phyloP scores from a whole-genome alignment of 2,113 vertebrate species.

The Sitta europaea region DNA sequence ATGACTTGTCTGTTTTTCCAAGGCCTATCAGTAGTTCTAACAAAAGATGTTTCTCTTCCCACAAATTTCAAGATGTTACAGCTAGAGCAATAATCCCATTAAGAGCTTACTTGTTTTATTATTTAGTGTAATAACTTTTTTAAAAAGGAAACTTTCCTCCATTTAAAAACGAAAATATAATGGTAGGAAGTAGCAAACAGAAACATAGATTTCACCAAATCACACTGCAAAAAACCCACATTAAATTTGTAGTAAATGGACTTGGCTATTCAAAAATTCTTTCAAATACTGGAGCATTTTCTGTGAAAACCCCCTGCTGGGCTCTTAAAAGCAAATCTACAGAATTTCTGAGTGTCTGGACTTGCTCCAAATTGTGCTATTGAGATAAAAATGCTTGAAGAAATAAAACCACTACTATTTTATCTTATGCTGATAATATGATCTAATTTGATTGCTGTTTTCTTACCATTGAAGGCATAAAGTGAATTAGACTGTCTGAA shows the following conservation, averaged over 20 bases:
- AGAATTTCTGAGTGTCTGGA: slow-evolving; percentile 64
- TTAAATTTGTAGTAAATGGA: neutral
- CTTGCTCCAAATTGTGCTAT: slow-evolving; percentile 46
- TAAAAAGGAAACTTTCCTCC: neutral
- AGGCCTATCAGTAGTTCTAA: neutral
- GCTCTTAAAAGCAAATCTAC: slow-evolving; percentile 57
- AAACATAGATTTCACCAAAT: neutral
- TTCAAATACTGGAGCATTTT: neutral
- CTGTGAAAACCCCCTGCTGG: slow-evolving; percentile 24
- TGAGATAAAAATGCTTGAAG: slow-evolving; percentile 45
- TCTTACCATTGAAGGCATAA: slow-evolving; percentile 21
- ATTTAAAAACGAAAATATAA: neutral
- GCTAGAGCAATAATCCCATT: neutral
- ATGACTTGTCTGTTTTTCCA: neutral
- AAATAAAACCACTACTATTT: slow-evolving; percentile 14
- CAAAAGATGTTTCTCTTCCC: neutral
- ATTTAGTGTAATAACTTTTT: neutral
- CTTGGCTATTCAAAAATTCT: neutral
- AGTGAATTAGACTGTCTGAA: slow-evolving; percentile 31
- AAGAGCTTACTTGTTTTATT: neutral
- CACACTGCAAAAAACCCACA: neutral
- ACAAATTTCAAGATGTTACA: neutral
- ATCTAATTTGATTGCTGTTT: slow-evolving; percentile 60
- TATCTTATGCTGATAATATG: slow-evolving; percentile 42
- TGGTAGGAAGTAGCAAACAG: neutral